phyloP scores from a whole-genome alignment of 2,113 vertebrate genomes.

The Oreochromis aureus region DNA sequence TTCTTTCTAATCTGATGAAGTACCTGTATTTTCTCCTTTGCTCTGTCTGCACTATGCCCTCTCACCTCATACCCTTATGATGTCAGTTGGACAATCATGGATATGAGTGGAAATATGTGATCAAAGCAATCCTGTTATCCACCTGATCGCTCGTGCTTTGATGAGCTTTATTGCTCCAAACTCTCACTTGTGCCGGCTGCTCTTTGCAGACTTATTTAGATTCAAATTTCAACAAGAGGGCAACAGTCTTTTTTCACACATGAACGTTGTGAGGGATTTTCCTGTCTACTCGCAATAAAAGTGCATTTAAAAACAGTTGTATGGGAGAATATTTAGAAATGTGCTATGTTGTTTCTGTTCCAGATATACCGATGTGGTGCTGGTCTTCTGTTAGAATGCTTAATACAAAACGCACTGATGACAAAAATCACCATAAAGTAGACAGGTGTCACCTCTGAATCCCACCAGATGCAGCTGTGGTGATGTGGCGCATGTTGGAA shows the following conservation, averaged over 20 bases:
- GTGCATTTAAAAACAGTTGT: not conserved
- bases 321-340: not conserved
- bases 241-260: not conserved
- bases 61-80: not conserved
- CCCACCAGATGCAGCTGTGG: not conserved
- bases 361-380: not conserved
- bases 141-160: not conserved
- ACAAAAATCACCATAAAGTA: not conserved
- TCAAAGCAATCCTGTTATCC: conserved; percentile 12
- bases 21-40: conserved; percentile 9
- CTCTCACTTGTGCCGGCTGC: not conserved
- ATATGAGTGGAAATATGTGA: conserved; percentile 10
- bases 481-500: not conserved
- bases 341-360: not conserved
- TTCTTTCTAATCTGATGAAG: conserved; percentile 58
- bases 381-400: not conserved
- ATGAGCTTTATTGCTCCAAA: not conserved
- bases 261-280: not conserved
- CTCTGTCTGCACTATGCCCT: not conserved
- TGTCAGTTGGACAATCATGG: not conserved
- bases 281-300: not conserved
- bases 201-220: not conserved
- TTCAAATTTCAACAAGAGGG: not conserved
- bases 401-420: not conserved
- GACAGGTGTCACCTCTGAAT: not conserved